Evolutionary conservation across 2,797 vertebrate species (phyloP), one percentile per base, ranked within the genome.

Genomic region (Psittacula derbiana): DNA sequence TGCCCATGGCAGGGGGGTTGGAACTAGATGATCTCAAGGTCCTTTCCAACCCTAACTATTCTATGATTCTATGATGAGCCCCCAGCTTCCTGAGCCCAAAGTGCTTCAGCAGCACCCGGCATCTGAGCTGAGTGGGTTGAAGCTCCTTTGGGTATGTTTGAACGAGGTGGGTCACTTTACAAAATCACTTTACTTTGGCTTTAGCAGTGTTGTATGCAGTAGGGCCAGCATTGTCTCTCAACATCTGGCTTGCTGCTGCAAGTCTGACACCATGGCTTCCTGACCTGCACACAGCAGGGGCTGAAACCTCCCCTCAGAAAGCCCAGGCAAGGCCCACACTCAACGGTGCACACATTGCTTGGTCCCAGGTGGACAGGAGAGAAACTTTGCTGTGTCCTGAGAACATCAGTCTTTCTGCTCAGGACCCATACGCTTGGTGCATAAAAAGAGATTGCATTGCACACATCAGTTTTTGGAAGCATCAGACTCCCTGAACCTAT

Each of bases 321-420:
- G 19, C 23, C n/a, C 13, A 10, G 31, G 38, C 27, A 14, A 41
- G 27, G 6, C 9, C 13, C 0, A 1, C 3, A 2, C 18, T 55
- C 0, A 1, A 1, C n/a, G 2, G 8, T 3, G 12, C 38, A 5
- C 1, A 2, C 0, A 0, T 17, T 9, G 27, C 52, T 27, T 25
- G 12, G 16, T n/a, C 12, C 23, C 4, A 2, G 4, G 55, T 10
- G 15, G 3, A 6, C 57, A 40, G 62, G 8, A 31, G 47, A 41
- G 18, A 10, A 1, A 25, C 27, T 27, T 41, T 62, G 60, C 31
- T 58, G 46, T 8, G 16, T 24, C n/a, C 57, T 33, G 50, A n/a
- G 58, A 40, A 17, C 58, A 44, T 43, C 55, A 27, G 15, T 50
- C 15, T 12, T 64, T 21, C 80, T 50, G 47, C 52, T 58, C 57